phyloP scores from a whole-genome alignment of 2,113 vertebrate species.

The Pagrus major region DNA sequence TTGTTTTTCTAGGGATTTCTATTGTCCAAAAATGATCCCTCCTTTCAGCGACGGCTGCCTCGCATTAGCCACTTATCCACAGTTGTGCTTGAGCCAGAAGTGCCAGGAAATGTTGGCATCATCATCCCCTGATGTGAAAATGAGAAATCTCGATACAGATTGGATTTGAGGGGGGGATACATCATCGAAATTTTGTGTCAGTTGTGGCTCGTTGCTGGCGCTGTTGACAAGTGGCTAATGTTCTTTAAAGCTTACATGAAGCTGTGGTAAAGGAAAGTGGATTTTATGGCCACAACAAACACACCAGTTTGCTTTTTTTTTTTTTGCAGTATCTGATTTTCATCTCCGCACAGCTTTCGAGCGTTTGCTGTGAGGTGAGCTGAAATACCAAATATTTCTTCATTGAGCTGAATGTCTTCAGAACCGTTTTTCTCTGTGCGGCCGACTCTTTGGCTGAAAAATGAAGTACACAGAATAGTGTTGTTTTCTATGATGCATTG shows the following conservation, averaged over 20 bases:
- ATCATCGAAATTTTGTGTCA: background rate
- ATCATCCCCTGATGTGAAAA: background rate
- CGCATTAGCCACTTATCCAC: constrained; percentile 34
- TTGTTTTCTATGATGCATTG: constrained; percentile 14
- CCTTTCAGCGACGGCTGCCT: constrained; percentile 29
- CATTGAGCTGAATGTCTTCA: constrained; percentile 60
- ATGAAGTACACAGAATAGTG: background rate
- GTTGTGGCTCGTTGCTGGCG: background rate
- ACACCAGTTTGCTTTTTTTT: constrained; percentile 22
- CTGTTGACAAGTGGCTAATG: constrained; percentile 24
- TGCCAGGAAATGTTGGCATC: background rate
- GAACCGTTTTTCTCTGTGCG: constrained; percentile 19
- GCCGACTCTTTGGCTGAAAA: constrained; percentile 19
- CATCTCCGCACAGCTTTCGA: constrained; percentile 40
- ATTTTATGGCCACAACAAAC: constrained; percentile 9
- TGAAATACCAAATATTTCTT: constrained; percentile 66
- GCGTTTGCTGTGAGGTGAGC: constrained; percentile 34
- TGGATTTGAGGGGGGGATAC: background rate
- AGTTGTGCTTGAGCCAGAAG: constrained; percentile 18
- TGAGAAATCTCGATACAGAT: background rate
- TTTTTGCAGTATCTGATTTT: constrained; percentile 38
- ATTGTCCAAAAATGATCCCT: constrained; percentile 24
- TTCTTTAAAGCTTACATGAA: constrained; percentile 17
- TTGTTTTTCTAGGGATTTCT: constrained; percentile 64
- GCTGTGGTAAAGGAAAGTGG: constrained; percentile 10